phyloP scores from a whole-genome alignment of 2,888 invertebrate genomes.

The Myopa testacea region DNA sequence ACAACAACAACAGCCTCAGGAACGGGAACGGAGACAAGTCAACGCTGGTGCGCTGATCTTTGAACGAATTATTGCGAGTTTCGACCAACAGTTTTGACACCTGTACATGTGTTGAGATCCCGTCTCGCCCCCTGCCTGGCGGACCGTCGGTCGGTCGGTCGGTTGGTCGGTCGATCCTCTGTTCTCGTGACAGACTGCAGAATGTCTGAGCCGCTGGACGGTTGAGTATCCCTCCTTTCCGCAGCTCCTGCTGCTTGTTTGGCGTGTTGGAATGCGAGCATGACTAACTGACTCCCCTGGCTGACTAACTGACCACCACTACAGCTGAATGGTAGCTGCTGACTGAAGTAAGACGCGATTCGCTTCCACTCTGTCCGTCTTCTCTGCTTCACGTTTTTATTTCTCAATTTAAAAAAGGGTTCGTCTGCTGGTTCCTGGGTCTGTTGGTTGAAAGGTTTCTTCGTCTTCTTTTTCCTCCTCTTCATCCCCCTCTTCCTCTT shows the following conservation, averaged over 20 bases:
- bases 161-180: constrained; percentile 18
- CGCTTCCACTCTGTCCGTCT: not conserved
- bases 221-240: too few relatives aligned
- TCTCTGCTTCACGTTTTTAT: not conserved
- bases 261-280: constrained; percentile 33
- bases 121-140: constrained; percentile 7
- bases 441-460: not conserved
- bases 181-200: constrained; percentile 18
- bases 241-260: not conserved
- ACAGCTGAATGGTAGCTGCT: too few relatives aligned
- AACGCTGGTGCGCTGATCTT: not conserved
- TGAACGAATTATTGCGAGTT: constrained; percentile 18
- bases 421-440: too few relatives aligned
- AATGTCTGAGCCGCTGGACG: not conserved
- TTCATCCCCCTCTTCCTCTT: too few relatives aligned
- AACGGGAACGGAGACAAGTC: not conserved
- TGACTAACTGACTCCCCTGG: not conserved
- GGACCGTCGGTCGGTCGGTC: constrained; percentile 3
- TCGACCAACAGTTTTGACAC: constrained; percentile 37
- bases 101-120: constrained; percentile 31
- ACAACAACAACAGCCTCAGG: not conserved
- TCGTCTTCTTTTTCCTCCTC: too few relatives aligned
- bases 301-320: too few relatives aligned
- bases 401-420: not conserved
- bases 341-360: too few relatives aligned